Base-by-base conservation (phyloP, 2,797 vertebrate species). In the Smutsia gigantea region DNA sequence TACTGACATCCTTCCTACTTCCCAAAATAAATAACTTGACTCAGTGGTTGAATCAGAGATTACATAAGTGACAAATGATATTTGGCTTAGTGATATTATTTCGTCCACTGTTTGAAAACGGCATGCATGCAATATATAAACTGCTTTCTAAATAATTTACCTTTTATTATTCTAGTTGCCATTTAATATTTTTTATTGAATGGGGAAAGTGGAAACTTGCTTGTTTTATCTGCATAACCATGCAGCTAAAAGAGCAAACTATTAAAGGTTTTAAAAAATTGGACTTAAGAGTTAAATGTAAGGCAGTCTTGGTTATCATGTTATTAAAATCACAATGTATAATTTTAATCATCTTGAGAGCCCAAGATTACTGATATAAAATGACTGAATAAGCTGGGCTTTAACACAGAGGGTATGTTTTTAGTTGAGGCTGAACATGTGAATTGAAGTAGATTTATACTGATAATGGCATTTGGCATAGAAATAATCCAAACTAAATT, bases 251-350 rank as follows among this genome's bases (percentile, higher is more conserved):
- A 93, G n/a, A 95, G 29, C 14, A 71, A 91, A 27, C 3, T 82
- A 49, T 2, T 82, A 49, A 42, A 63, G 59, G 6, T 64, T 49
- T 49, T 64, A 49, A 87, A 63, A 81, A 39, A n/a, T 10, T 55
- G 25, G 6, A 88, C 25, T 85, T 74, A 66, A 57, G 23, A 89
- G 34, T 69, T 34, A 93, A 79, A 4, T 17, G 68, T 17, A 87
- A 23, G 1, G 34, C 25, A 37, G 4, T 51, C 23, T 13, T 72
- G 34, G 3, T 49, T 94, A 13, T 57, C 21, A 68, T 27, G 19
- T 89, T 75, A 29, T 96, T 94, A 89, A 78, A 92, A 51, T 79
- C 9, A 92, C 66, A 18, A 72, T 23, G 19, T 59, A 55, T n/a
- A 82, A 61, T 68, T 79, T 9, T 90, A 79, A 29, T 84, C 87